Evolutionary conservation across 2,888 invertebrate species (phyloP).

Genomic region (Diplolepis rosae): DNA sequence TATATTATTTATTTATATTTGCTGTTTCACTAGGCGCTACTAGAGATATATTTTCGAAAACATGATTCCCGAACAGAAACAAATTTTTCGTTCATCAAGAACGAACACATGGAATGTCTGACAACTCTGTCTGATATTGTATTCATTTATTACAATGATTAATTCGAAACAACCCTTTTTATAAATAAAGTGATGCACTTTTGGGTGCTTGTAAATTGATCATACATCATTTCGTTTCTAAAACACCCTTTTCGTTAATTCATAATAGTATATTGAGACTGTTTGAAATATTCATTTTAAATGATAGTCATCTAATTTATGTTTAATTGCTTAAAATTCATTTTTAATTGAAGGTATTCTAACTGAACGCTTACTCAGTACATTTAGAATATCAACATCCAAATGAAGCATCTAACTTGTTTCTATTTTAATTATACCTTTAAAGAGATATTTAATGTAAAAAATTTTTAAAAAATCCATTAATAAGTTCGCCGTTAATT

Average conservation of each 20-base stretch:
- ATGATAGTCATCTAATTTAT: not conserved
- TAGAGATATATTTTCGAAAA: no score
- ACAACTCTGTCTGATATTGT: no score
- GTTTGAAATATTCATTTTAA: not conserved
- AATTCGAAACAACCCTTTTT: not conserved
- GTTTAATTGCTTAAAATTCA: not conserved
- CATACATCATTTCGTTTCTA: not conserved
- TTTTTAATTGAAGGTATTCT: not conserved
- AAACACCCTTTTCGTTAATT: not conserved
- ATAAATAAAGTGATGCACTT: constrained; percentile 6
- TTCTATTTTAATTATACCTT: not conserved
- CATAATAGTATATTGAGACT: no score
- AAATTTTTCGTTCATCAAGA: no score
- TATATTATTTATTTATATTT: no score
- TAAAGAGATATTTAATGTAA: not conserved
- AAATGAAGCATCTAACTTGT: not conserved
- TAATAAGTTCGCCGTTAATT: no score
- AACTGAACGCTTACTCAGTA: no score
- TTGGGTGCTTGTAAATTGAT: not conserved
- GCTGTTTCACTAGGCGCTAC: no score
- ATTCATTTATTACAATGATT: no score
- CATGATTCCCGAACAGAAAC: no score
- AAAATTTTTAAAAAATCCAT: not conserved
- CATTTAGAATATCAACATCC: no score
- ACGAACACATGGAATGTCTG: no score